Evolutionary conservation across 1,140 invertebrate genomes (phyloP), one percentile per base, ranked within the genome.

Genomic region (Trichonephila clavata): DNA sequence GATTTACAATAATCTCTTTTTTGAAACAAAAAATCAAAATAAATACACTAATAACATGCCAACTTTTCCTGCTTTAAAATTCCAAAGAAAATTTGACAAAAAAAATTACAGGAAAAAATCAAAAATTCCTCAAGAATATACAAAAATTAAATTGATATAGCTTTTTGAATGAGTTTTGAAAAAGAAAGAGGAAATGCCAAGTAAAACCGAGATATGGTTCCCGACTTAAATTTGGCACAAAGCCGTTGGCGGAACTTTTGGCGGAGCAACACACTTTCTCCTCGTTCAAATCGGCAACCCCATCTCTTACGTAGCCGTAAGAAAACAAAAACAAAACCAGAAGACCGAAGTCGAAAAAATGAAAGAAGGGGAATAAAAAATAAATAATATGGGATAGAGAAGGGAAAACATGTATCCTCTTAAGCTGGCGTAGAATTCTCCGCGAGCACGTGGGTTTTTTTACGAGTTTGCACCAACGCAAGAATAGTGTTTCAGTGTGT

Each of bases 291-390:
- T 32, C 14, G 59, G 90, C 71, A 92, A 92, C 90, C 90, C 57
- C 39, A 18, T 0, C 27, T 59, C 14, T 81, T 81, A 60, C 60
- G 87, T 63, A 86, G 81, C 71, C 71, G 43, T 13, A 39, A 43
- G 39, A 92, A 84, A 57, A 92, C 43, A 24, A 92, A 92, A 92
- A 84, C 80, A 65, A 84, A 92, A 92, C 50, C 39, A 90, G 89
- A 90, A 80, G 89, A 90, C 24, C 89, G 39, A 57, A 90, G 24
- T 27, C n/a, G 32, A 63, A 81, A 68, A 84, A 65, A 21, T 43
- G 65, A 83, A 65, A 84, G 84, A 32, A 39, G 59, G 5, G 84
- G 65, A n/a, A 24, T 13, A 63, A 89, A 59, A 24, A 77, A 77
- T 1, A 77, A 89, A 89, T 21, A 71, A 6, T 59, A 50, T 13